Evolutionary conservation across 2,888 invertebrate species (phyloP).

Genomic region (Eristalis intricaria): DNA sequence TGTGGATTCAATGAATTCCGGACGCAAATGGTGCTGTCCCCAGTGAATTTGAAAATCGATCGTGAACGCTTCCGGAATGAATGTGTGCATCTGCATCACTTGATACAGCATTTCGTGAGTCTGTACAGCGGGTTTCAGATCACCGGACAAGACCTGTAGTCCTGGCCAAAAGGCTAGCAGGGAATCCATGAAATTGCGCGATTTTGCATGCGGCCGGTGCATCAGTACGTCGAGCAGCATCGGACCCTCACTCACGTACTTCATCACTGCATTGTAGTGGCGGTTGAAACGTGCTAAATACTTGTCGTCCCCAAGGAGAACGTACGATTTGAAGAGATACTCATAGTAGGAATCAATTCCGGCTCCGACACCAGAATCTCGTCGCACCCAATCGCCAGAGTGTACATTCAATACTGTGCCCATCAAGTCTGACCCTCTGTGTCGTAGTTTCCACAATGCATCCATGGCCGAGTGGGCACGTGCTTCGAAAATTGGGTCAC

Average conservation of each 20-base stretch:
- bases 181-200: conserved; percentile 98
- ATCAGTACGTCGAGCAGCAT: conserved; percentile 97
- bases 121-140: conserved; percentile 98
- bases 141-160: conserved; percentile 93
- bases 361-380: conserved; percentile 99
- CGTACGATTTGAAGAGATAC: conserved; percentile 98
- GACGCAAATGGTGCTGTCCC: conserved; percentile 98
- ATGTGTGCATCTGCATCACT: conserved; percentile 98
- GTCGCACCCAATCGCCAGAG: conserved; percentile 97
- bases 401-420: conserved; percentile 99
- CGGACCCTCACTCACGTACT: conserved; percentile 95
- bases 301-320: conserved; percentile 95
- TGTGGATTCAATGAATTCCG: conserved; percentile 98
- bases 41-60: conserved; percentile 99
- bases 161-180: conserved; percentile 99
- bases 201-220: conserved; percentile 96
- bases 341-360: conserved; percentile 99
- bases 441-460: conserved; percentile 96
- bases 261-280: conserved; percentile 98
- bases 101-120: conserved; percentile 99
- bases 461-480: conserved; percentile 98
- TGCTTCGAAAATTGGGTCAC: conserved; percentile 93
- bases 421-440: conserved; percentile 94
- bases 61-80: conserved; percentile 99
- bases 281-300: conserved; percentile 96